Percentiles rank a stretch among this genome's conserved stretches.
Conservation (phyloP, 2,888 invertebrate species). For the Endomychus coccineus region DNA sequence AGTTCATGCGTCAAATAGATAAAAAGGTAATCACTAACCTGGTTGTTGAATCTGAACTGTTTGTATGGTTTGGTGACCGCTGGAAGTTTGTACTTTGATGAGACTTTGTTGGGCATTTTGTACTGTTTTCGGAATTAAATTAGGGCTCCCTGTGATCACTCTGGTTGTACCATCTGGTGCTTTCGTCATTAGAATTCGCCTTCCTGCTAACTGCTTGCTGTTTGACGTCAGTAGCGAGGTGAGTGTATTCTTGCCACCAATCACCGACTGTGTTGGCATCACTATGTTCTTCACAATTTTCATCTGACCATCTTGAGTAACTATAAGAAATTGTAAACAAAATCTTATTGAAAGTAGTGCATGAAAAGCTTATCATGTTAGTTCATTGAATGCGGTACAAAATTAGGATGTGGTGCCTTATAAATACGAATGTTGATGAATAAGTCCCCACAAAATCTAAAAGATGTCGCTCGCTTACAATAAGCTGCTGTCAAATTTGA, state of each 20-base stretch:
- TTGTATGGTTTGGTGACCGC: constrained; percentile 34
- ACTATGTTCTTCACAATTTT: constrained; percentile 60
- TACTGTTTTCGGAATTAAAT: constrained; percentile 48
- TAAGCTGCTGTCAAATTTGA: no score
- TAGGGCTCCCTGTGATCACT: constrained; percentile 53
- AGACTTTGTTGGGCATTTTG: constrained; percentile 44
- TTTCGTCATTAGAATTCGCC: constrained; percentile 70
- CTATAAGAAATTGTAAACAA: no score
- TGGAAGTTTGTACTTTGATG: constrained; percentile 45
- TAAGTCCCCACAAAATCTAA: no score
- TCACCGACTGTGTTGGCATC: constrained; percentile 49
- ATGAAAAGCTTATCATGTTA: no score
- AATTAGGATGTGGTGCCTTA: no score
- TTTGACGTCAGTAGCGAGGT: constrained; percentile 57
- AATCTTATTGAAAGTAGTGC: no score
- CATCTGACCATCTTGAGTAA: constrained; percentile 51
- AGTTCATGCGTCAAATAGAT: no score
- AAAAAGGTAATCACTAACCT: constrained; percentile 26
- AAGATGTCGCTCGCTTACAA: no score
- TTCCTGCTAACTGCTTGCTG: constrained; percentile 59
- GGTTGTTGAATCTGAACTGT: constrained; percentile 44
- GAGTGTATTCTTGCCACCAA: constrained; percentile 55
- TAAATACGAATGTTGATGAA: no score
- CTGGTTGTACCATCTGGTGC: constrained; percentile 60
- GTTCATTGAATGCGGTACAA: no score